Percentiles rank a stretch among this genome's conserved stretches.
Conservation (phyloP, 2,113 vertebrate genomes). For the Cinclus cinclus region DNA sequence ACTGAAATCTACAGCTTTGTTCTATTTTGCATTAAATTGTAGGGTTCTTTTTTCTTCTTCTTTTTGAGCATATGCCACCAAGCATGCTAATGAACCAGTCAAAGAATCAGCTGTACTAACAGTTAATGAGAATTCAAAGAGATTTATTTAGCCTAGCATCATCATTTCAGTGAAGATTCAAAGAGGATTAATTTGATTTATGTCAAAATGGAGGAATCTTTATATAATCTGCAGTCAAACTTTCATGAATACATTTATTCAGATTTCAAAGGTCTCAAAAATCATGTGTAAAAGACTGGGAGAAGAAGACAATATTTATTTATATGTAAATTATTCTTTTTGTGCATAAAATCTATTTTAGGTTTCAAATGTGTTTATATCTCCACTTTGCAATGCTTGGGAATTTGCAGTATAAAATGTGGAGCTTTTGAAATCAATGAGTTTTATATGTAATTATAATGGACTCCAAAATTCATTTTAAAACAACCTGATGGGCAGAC, state of each 20-base stretch:
- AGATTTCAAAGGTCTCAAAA: conserved; percentile 27
- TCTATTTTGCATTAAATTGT: conserved; percentile 70
- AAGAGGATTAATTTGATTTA: conserved; percentile 65
- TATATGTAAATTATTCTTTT: conserved; percentile 36
- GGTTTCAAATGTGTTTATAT: not conserved
- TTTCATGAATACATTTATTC: conserved; percentile 52
- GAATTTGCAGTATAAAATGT: not conserved
- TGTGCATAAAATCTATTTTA: conserved; percentile 31
- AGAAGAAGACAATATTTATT: conserved; percentile 42
- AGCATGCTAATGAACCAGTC: conserved; percentile 69
- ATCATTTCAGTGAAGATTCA: conserved; percentile 58
- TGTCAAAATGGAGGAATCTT: conserved; percentile 59
- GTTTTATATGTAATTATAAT: not conserved
- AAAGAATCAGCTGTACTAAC: conserved; percentile 72
- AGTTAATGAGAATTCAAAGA: conserved; percentile 66
- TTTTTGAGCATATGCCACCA: conserved; percentile 65
- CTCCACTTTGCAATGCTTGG: not conserved
- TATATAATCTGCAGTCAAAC: conserved; percentile 48
- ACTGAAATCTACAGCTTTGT: conserved; percentile 65
- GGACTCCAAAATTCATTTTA: not conserved
- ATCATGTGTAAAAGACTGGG: not conserved
- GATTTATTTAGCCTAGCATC: conserved; percentile 64
- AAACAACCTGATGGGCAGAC: not conserved
- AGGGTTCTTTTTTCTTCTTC: conserved; percentile 61
- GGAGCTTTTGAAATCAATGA: not conserved